These are phyloP conservation scores for Ophiodon elongatus DNA, from an alignment of 2,113 vertebrate species.

Conservation along the genomic window DNA sequence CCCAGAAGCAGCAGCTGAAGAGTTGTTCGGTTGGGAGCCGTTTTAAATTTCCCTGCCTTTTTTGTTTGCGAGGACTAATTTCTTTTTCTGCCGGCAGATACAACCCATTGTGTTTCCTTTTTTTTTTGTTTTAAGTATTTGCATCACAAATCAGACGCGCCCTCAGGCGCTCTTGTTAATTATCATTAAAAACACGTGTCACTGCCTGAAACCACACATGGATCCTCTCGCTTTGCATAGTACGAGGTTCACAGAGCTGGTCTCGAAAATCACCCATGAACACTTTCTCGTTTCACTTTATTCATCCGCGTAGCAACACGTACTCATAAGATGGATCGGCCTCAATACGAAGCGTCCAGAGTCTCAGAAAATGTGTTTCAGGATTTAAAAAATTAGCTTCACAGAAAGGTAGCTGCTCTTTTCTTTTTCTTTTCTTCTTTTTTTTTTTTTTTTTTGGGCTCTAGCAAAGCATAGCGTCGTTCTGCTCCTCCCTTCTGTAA, in stretches of 20 bases:
- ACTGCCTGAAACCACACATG: background rate
- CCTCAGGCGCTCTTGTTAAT: conserved; percentile 24
- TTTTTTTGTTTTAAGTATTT: conserved; percentile 30
- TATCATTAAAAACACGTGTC: conserved; percentile 19
- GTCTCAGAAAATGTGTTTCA: too few species aligned
- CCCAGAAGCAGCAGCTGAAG: background rate
- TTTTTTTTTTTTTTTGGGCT: too few species aligned
- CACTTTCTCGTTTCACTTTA: background rate
- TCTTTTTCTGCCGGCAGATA: conserved; percentile 9
- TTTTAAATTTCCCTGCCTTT: background rate
- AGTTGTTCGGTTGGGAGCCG: background rate
- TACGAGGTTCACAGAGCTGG: conserved; percentile 3
- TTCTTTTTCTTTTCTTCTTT: too few species aligned
- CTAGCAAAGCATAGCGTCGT: background rate
- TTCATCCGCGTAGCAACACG: background rate
- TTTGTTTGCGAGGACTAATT: background rate
- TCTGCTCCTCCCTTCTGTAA: conserved; percentile 65
- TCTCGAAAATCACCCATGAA: background rate
- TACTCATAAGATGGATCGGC: background rate
- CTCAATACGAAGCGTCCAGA: background rate
- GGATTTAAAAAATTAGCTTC: too few species aligned
- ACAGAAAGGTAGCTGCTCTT: conserved; percentile 4
- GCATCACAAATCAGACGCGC: conserved; percentile 54
- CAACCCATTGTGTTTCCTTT: conserved; percentile 32
- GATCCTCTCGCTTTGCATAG: background rate